Evolutionary conservation across 1,140 invertebrate species (phyloP), one percentile per base, ranked within the genome.

Genomic region (Anadara kagoshimensis): DNA sequence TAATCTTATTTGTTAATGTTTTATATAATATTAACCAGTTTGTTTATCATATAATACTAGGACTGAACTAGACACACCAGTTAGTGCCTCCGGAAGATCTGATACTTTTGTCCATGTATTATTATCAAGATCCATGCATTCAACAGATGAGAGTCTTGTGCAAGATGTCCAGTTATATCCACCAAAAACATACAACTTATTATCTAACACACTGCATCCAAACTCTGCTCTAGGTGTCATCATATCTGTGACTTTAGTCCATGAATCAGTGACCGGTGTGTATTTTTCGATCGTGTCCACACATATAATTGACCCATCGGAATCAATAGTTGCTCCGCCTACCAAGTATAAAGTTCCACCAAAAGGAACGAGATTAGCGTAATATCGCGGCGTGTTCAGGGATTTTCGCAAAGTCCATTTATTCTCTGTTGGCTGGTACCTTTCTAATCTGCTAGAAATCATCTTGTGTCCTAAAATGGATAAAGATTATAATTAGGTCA

Each of bases 241-340:
- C 90, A 92, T 91, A 0, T 85, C 78, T 18, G 88, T 87, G 79
- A 92, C 83, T 76, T 90, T 88, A 14, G 89, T 88, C 91, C 91
- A 92, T 14, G 83, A 82, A 75, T 91, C 90, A 22, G 89, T 82
- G 1, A 89, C 82, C 3, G 90, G 90, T 57, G 91, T 62, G 75
- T 90, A 92, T 41, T 90, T 73, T 61, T 83, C 82, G 24, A 83
- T 69, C 16, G 63, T 43, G 41, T 78, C 72, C 7, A 78, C 73
- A 59, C 82, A 83, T 29, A 65, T 67, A 11, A 83, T 61, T 14
- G 56, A 59, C 10, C 76, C 78, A 24, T 64, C 57, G n/a, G 26
- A 14, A 36, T 77, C 73, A 10, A 83, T 65, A 12, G 79, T 78
- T 18, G 82, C 82, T 14, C 82, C 82, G 10, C 79, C 82, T 20